Evolutionary conservation across 2,888 invertebrate species (phyloP), one percentile per base, ranked within the genome.

Genomic region (Pharmacophagus antenor): DNA sequence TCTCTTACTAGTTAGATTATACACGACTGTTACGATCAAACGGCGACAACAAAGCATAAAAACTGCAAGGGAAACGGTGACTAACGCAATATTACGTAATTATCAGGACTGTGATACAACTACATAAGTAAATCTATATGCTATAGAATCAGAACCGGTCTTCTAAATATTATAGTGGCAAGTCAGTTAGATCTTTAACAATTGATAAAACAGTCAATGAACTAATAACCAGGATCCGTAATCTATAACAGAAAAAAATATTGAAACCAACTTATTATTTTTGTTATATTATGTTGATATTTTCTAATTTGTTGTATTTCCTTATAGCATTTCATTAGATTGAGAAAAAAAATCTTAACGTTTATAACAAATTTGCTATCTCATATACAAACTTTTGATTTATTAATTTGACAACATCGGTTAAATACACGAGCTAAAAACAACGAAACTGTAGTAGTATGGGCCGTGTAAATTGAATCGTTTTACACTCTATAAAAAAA

Each of bases 401-500:
- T 8, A 5, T n/a, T 37, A 6, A 4, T 37, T 37, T n/a, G n/a
- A 37, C n/a, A 37, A 4, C 37, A n/a, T 18, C n/a, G 18, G 10
- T 6, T 17, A 44, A 2, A 5, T 7, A 2, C 8, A 10, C 8
- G 42, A 44, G 17, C n/a, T 10, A 5, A 44, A 44, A 44, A 20
- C 18, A 56, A 56, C 37, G 17, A 23, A 25, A 10, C 27, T 23
- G 22, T 27, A 42, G 12, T 10, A 18, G 31, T 27, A 57, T 27
- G 31, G 10, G 18, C 48, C 31, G 37, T 46, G 49, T 44, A 49
- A 48, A 46, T 53, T 41, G 20, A 41, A 41, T 37, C n/a, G 22
- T 55, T 55, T 59, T 22, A 44, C 50, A 22, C 21, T 4, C 44
- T 31, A 12, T 42, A 12, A 52, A 52, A 60, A 56, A 54, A 58